Evolutionary conservation across 2,113 vertebrate species (phyloP), one percentile per base, ranked within the genome.

Genomic region (Loxodonta africana): DNA sequence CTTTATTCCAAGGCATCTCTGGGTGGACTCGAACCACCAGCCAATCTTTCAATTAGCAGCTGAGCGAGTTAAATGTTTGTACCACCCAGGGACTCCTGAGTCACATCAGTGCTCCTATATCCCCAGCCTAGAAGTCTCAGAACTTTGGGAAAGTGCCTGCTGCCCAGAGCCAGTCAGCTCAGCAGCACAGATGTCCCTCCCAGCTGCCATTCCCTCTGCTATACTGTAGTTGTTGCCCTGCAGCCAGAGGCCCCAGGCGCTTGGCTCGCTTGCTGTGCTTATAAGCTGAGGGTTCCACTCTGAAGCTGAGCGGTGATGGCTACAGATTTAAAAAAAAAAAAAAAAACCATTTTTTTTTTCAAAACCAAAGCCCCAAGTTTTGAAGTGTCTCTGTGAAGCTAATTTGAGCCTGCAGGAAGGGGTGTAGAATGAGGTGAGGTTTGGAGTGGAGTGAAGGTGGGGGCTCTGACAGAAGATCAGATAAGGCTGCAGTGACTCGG

Each of bases 401-500:
- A 15, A 17, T 28, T 37, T 46, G 62, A 63, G 3, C 5, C 21
- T 37, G 12, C 9, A 15, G 80, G 81, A 41, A 67, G 51, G 33
- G 30, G 3, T 7, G 15, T 9, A 63, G 30, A 18, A 3, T 10
- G 30, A 26, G 9, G 3, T 7, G 67, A 57, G 51, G 84, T 23
- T 25, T 44, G 20, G 7, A 21, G 30, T 26, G 25, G 37, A 63
- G 53, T 51, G 5, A 21, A 46, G 46, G 62, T 10, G 1, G 53
- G 8, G 12, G 57, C 5, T 65, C 73, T 81, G 33, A 18, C 3
- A 1, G 44, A 30, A 41, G 73, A 6, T 18, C 20, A 1, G 3
- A 0, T 1, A 4, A 37, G 71, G 7, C 60, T 0, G 12, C 4
- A 25, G 48, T 2, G 44, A 25, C 48, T 48, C 57, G 57, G 30